A percentile compares a stretch with the other conserved stretches of the same genome.
Evolutionary conservation across 2,888 invertebrate species (phyloP).

Genomic region (Itoplectis maculator): DNA sequence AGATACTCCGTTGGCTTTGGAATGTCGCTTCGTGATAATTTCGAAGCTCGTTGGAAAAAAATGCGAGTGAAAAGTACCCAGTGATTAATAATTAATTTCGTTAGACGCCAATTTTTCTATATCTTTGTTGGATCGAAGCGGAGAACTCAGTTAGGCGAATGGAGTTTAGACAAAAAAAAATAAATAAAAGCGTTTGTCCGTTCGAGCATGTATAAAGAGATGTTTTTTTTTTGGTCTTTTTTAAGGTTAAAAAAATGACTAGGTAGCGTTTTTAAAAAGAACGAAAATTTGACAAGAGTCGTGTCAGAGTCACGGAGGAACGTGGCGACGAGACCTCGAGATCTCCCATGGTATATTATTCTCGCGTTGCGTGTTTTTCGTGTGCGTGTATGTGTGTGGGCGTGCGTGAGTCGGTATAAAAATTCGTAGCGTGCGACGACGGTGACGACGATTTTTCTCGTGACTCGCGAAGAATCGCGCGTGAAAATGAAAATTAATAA

Average conservation of each 20-base stretch:
- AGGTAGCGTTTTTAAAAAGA: slow-evolving; percentile 63
- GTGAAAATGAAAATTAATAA: slow-evolving; percentile 42
- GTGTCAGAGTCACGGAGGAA: neutral
- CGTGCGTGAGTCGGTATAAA: slow-evolving; percentile 60
- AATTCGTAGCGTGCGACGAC: slow-evolving; percentile 20
- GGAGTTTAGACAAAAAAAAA: slow-evolving; percentile 39
- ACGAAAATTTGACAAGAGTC: slow-evolving; percentile 55
- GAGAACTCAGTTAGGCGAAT: slow-evolving; percentile 29
- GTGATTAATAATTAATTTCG: slow-evolving; percentile 53
- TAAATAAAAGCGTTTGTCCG: slow-evolving; percentile 40
- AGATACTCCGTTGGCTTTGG: slow-evolving; percentile 48
- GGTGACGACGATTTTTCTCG: slow-evolving; percentile 30
- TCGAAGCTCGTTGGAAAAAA: neutral
- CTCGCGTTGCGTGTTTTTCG: slow-evolving; percentile 66
- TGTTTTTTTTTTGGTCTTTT: slow-evolving; percentile 29
- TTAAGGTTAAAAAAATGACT: slow-evolving; percentile 21
- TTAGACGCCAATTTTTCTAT: slow-evolving; percentile 37
- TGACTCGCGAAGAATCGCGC: neutral
- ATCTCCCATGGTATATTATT: slow-evolving; percentile 52
- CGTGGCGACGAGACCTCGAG: slow-evolving; percentile 33
- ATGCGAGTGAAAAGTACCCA: slow-evolving; percentile 23
- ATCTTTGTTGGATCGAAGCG: slow-evolving; percentile 37
- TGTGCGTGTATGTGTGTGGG: slow-evolving; percentile 74
- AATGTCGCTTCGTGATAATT: slow-evolving; percentile 46
- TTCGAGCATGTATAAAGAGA: slow-evolving; percentile 49